Evolutionary conservation across 2,113 vertebrate genomes (phyloP), one percentile per base, ranked within the genome.

Genomic region (Aptenodytes forsteri): DNA sequence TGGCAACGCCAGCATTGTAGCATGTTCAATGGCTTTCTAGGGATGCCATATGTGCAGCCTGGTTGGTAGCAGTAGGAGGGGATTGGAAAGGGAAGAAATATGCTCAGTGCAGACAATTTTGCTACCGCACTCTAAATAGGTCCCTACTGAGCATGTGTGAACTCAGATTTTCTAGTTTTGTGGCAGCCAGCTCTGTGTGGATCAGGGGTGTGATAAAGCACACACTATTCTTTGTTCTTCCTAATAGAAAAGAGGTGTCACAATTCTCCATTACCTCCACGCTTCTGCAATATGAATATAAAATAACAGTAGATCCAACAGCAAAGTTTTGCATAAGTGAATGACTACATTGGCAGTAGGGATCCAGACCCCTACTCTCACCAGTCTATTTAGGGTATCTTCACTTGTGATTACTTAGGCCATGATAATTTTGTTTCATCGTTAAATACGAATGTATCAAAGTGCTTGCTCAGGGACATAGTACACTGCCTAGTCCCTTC

Each of bases 41-140:
- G 90, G 93, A 97, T 93, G 89, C 95, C 96, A 87, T 96, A 96
- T 84, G 91, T 77, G 73, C 95, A 89, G 93, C 80, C 82, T 58
- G 77, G 75, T 77, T 65, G 91, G 93, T 49, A 87, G 81, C 83
- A 56, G 82, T 40, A 83, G 88, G 88, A 95, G 90, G 62, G 73
- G 21, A 66, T 2, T 88, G 87, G 82, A 95, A 96, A 94, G 78
- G 69, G 76, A 87, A 87, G 77, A 78, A 96, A 78, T 85, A 61
- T n/a, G 23, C 72, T 85, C 34, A 1, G n/a, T 22, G 61, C 16
- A 77, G 81, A 54, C 49, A 56, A 29, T 85, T 93, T 83, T 85
- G 62, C 66, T 93, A 9, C 78, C 26, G 32, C 26, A 22, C 26
- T 93, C 78, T 69, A 89, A 87, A 66, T n/a, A 85, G 40, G 73